Conservation (phyloP, 2,888 invertebrate species). For the Brenthis hecate region DNA sequence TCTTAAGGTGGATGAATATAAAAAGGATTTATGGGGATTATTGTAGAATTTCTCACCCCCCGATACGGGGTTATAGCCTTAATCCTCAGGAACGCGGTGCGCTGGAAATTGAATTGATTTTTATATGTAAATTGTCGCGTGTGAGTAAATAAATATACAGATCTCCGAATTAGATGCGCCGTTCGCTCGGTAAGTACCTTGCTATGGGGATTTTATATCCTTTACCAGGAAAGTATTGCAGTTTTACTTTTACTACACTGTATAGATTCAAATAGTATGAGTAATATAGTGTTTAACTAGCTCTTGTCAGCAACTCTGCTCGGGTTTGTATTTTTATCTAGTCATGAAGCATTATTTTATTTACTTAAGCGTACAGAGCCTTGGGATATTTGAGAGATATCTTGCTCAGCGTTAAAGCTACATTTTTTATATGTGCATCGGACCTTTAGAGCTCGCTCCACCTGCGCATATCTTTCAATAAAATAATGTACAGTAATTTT, state of each 20-base stretch:
- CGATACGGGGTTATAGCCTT: constrained; percentile 59
- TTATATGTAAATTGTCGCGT: constrained; percentile 77
- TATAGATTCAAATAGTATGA: not conserved
- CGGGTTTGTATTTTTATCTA: too few relatives aligned
- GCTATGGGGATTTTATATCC: constrained; percentile 34
- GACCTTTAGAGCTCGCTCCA: too few relatives aligned
- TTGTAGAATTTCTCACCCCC: constrained; percentile 63
- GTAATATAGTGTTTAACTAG: too few relatives aligned
- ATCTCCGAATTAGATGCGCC: constrained; percentile 70
- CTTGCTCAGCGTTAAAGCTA: too few relatives aligned
- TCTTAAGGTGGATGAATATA: constrained; percentile 82
- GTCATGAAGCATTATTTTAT: too few relatives aligned
- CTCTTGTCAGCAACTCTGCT: too few relatives aligned
- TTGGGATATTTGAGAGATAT: too few relatives aligned
- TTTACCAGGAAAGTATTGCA: not conserved
- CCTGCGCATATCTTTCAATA: too few relatives aligned
- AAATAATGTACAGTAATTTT: too few relatives aligned
- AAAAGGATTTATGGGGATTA: constrained; percentile 80
- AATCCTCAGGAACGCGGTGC: constrained; percentile 75
- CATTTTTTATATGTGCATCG: too few relatives aligned
- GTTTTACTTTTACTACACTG: constrained; percentile 7
- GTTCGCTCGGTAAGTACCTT: constrained; percentile 60
- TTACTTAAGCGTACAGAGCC: too few relatives aligned
- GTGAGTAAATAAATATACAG: constrained; percentile 77
- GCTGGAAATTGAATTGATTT: constrained; percentile 77